Evolutionary conservation across 2,113 vertebrate species (phyloP).

Genomic region (Leucopsar rothschildi): DNA sequence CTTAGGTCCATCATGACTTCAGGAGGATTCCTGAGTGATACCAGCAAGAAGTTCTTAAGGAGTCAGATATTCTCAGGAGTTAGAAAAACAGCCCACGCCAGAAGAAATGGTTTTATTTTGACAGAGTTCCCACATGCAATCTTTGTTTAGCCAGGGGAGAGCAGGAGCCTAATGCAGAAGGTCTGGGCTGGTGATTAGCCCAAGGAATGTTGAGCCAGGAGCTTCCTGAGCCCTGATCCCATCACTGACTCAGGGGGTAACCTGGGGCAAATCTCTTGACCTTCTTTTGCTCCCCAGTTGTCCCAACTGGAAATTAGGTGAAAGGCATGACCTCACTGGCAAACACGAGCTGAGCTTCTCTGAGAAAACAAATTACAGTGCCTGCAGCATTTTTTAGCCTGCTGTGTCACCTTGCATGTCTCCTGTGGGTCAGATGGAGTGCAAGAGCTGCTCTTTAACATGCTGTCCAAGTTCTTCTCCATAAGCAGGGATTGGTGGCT

Average conservation of each 20-base stretch:
- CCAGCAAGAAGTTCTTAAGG: neutral
- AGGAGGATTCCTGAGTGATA: neutral
- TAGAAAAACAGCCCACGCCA: neutral
- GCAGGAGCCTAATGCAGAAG: neutral
- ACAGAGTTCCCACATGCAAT: neutral
- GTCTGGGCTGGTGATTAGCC: neutral
- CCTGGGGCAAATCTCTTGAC: constrained; percentile 37
- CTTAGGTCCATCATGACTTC: neutral
- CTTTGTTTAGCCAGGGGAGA: neutral
- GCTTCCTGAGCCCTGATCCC: constrained; percentile 14
- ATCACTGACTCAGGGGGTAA: constrained; percentile 21
- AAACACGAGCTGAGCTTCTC: constrained; percentile 37
- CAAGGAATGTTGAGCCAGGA: neutral
- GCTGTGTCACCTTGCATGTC: constrained; percentile 18
- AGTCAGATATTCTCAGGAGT: neutral
- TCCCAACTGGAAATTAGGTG: constrained; percentile 59
- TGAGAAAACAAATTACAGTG: constrained; percentile 58
- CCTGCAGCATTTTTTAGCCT: constrained; percentile 35
- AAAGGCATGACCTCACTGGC: constrained; percentile 58
- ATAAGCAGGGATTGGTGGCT: neutral
- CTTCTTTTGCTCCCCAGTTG: constrained; percentile 47
- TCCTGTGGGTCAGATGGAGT: constrained; percentile 21
- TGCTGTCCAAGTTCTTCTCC: neutral
- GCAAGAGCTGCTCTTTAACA: constrained; percentile 5
- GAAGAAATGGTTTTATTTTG: neutral